A percentile compares a stretch with the other conserved stretches of the same genome.
Conservation (phyloP, 2,113 vertebrate genomes). For the Ahaetulla prasina region DNA sequence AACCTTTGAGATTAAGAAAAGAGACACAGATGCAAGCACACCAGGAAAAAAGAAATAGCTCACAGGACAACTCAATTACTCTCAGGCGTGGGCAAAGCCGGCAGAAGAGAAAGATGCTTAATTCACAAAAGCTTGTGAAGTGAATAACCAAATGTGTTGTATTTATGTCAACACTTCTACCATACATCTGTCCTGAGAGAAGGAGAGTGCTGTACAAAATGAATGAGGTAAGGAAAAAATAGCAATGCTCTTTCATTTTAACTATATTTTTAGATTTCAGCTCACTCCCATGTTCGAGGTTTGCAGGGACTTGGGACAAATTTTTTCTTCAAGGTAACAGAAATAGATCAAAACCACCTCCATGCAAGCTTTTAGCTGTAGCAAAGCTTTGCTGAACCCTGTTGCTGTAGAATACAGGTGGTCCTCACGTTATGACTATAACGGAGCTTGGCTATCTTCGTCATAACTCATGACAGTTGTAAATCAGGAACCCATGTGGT, state of each 20-base stretch:
- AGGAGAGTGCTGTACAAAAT: slow-evolving; percentile 37
- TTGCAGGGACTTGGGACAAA: neutral
- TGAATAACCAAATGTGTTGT: neutral
- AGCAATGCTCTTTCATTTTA: slow-evolving; percentile 36
- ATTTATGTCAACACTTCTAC: slow-evolving; percentile 13
- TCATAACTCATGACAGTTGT: neutral
- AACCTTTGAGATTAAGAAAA: neutral
- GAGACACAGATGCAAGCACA: neutral
- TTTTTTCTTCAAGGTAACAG: neutral
- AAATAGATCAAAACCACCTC: neutral
- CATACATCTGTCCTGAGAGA: slow-evolving; percentile 27
- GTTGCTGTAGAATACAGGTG: neutral
- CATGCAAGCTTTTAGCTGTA: neutral
- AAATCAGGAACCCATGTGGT: neutral
- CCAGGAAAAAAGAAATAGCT: neutral
- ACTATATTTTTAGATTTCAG: slow-evolving; percentile 24
- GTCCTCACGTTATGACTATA: neutral
- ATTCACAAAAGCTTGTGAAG: neutral
- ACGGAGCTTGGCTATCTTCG: neutral
- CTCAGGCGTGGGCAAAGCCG: neutral
- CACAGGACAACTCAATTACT: neutral
- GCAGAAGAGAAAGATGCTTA: neutral
- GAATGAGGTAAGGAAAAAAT: neutral
- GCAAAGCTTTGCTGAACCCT: neutral
- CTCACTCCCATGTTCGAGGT: neutral